Evolutionary conservation across 2,888 invertebrate species (phyloP).

Genomic region (Heliothis peltigera): DNA sequence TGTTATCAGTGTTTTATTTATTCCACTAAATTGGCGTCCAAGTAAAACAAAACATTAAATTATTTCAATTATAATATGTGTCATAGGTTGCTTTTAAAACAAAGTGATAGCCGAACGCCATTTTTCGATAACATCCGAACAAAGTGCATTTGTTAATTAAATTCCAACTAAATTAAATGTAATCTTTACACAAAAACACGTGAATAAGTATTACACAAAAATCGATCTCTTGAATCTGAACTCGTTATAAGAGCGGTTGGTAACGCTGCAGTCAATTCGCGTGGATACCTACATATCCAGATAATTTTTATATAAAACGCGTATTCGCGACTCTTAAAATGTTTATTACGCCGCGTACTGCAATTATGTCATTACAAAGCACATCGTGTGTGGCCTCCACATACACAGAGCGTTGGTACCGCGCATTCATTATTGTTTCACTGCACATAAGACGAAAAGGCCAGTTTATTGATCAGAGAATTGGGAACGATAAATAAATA

Average conservation of each 20-base stretch:
- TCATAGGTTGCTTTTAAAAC: conserved; percentile 44
- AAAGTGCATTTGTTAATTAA: conserved; percentile 51
- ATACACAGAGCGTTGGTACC: conserved; percentile 36
- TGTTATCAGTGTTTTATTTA: conserved; percentile 22
- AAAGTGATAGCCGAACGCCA: conserved; percentile 44
- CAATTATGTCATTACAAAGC: conserved; percentile 61
- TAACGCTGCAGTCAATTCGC: conserved; percentile 8
- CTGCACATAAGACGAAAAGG: conserved; percentile 48
- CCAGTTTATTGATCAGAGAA: conserved; percentile 54
- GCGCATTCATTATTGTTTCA: conserved; percentile 60
- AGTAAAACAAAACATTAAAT: conserved; percentile 25
- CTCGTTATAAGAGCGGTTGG: conserved; percentile 10
- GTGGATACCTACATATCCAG: not conserved
- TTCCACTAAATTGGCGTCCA: conserved; percentile 21
- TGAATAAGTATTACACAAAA: conserved; percentile 9
- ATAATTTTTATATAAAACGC: conserved; percentile 18
- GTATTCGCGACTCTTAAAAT: conserved; percentile 33
- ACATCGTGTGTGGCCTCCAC: conserved; percentile 59
- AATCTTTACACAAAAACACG: conserved; percentile 15
- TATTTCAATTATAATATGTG: conserved; percentile 45
- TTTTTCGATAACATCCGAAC: conserved; percentile 48
- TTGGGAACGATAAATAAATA: conserved; percentile 53
- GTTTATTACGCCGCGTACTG: conserved; percentile 34
- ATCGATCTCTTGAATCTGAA: conserved; percentile 1
- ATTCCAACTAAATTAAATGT: conserved; percentile 35